Evolutionary conservation across 2,888 invertebrate genomes (phyloP).

Genomic region (Hyposoter dolosus): DNA sequence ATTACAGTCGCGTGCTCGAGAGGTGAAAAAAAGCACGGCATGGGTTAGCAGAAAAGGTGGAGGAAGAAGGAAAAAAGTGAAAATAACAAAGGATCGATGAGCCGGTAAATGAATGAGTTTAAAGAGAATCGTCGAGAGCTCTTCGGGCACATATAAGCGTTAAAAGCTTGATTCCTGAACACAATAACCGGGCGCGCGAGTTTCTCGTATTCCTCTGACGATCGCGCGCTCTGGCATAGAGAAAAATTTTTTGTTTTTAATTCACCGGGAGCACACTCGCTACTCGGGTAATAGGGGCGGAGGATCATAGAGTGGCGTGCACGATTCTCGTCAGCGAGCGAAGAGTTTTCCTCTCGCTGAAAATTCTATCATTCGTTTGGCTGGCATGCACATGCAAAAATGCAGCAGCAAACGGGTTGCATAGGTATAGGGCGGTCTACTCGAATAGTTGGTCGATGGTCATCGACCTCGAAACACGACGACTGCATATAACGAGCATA

Average conservation of each 20-base stretch:
- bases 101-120: conserved; percentile 68
- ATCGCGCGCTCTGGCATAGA: conserved; percentile 23
- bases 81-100: conserved; percentile 61
- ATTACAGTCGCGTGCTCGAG: conserved; percentile 56
- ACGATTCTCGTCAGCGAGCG: conserved; percentile 18
- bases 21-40: conserved; percentile 28
- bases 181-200: not conserved
- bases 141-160: conserved; percentile 4
- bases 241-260: conserved; percentile 44
- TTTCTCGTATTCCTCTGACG: not conserved
- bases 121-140: conserved; percentile 59
- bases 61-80: not conserved
- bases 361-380: conserved; percentile 51
- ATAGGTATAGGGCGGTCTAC: conserved; percentile 58
- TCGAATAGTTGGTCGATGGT: conserved; percentile 69
- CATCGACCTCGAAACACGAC: conserved; percentile 68
- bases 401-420: not conserved
- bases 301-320: conserved; percentile 34
- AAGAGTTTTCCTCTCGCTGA: conserved; percentile 50
- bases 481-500: conserved; percentile 57
- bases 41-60: not conserved
- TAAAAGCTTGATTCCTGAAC: conserved; percentile 22
- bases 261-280: conserved; percentile 61
- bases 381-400: conserved; percentile 21
- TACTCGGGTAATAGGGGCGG: not conserved